Evolutionary conservation across 2,888 invertebrate species (phyloP), one percentile per base, ranked within the genome.

Genomic region (Tyria jacobaeae): DNA sequence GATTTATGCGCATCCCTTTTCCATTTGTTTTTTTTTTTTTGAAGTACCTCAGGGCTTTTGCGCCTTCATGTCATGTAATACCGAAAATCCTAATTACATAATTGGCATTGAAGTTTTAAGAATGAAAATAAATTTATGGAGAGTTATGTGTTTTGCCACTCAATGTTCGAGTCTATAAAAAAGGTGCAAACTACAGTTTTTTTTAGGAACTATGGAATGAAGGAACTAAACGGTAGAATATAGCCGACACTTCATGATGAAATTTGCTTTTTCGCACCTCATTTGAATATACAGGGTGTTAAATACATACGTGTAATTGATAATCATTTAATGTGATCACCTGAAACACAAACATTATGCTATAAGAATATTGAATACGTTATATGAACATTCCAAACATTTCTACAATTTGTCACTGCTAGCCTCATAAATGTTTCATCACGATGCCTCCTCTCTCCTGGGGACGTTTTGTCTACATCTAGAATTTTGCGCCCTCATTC

Each of bases 401-500:
- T 69, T 64, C 75, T 55, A 61, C 75, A 74, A 75, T 77, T 75
- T 75, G 78, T 77, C 78, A 67, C 71, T 47, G 75, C 58, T 66
- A 47, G 57, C 49, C 78, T 75, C 75, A 75, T 75, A 77, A 77
- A 75, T 75, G 78, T 75, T 75, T 75, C 78, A 75, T 75, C 75
- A 64, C 77, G 41, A 52, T 59, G 56, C 62, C 34, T 60, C 51
- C 24, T 34, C 64, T 76, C 77, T 76, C 69, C 17, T 12, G 77
- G 68, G 75, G 31, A 62, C 67, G 58, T 77, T 77, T 69, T 69
- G 62, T 69, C 54, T 54, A 57, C 58, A 49, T 51, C 37, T 51
- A 66, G 48, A 35, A 41, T 64, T 64, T 41, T 69, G 58, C 69
- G 12, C 35, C 17, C 57, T 69, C 64, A 60, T 60, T 14, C 60